These are phyloP conservation scores for Trypoxylon attenuatum DNA, from an alignment of 2,888 invertebrate species.

Conservation along the genomic window DNA sequence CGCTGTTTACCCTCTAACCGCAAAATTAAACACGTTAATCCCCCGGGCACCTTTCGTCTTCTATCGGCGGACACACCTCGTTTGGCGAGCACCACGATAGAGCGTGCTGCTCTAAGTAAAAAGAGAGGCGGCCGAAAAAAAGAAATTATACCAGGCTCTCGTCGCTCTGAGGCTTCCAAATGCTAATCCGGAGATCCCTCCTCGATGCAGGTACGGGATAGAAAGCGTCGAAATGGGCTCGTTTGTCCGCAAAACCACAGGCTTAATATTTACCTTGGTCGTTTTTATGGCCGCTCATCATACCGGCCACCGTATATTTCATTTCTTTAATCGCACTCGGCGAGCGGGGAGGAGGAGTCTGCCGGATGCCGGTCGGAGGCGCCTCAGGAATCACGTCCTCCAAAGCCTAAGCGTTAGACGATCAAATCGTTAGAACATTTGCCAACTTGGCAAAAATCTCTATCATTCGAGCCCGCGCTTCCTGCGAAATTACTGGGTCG, in stretches of 20 bases:
- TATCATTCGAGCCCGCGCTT: background rate
- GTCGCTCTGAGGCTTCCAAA: conserved; percentile 17
- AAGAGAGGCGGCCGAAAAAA: conserved; percentile 1
- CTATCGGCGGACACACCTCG: conserved; percentile 34
- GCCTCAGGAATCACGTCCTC: background rate
- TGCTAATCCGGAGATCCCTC: conserved; percentile 48
- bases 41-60: conserved; percentile 35
- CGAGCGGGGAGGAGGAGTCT: background rate
- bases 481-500: background rate
- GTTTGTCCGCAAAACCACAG: conserved; percentile 48
- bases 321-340: conserved; percentile 35
- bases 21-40: conserved; percentile 66
- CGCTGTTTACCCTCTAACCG: conserved; percentile 61
- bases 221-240: conserved; percentile 30
- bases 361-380: conserved; percentile 1
- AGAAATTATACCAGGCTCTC: conserved; percentile 6
- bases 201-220: conserved; percentile 23
- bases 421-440: conserved; percentile 12
- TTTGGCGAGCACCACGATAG: conserved; percentile 32
- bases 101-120: conserved; percentile 20
- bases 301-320: conserved; percentile 39
- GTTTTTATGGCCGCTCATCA: conserved; percentile 40
- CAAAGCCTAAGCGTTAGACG: background rate
- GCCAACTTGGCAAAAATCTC: conserved; percentile 12
- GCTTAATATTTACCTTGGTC: conserved; percentile 44